A percentile compares a stretch with the other conserved stretches of the same genome.
Evolutionary conservation across 1,140 invertebrate genomes (phyloP).

Genomic region (Monomorium pharaonis): DNA sequence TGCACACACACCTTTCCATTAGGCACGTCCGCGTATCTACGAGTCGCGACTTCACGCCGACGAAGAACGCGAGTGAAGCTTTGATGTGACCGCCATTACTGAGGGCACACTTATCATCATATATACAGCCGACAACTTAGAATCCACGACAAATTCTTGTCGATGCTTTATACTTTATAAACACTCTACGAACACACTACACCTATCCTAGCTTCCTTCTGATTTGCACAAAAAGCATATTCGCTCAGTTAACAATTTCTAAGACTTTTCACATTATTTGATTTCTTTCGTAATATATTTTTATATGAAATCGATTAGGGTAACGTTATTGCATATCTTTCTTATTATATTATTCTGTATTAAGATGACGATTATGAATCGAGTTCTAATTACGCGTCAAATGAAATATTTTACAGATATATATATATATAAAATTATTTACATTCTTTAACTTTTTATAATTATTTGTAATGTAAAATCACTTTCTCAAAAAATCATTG

Average conservation of each 20-base stretch:
- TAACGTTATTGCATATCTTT: background rate
- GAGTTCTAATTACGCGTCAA: no score
- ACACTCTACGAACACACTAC: background rate
- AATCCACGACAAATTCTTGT: slow-evolving; percentile 33
- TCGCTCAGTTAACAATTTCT: background rate
- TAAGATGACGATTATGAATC: no score
- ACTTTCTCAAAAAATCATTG: no score
- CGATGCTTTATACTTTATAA: slow-evolving; percentile 27
- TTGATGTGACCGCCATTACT: slow-evolving; percentile 84
- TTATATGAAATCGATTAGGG: background rate
- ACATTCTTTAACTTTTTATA: no score
- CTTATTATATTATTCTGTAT: background rate
- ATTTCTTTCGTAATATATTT: background rate
- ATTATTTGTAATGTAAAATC: no score
- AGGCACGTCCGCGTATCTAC: slow-evolving; percentile 81
- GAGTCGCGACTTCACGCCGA: slow-evolving; percentile 80
- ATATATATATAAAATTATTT: no score
- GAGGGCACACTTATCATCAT: slow-evolving; percentile 85
- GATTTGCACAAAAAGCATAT: background rate
- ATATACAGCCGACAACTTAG: slow-evolving; percentile 63
- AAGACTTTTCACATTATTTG: background rate
- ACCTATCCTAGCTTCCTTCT: background rate
- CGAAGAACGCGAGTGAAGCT: slow-evolving; percentile 73
- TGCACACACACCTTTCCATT: slow-evolving; percentile 76
- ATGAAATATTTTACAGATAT: no score